Base-by-base conservation (phyloP, 1,140 invertebrate genomes). In the Ceratina calcarata region DNA sequence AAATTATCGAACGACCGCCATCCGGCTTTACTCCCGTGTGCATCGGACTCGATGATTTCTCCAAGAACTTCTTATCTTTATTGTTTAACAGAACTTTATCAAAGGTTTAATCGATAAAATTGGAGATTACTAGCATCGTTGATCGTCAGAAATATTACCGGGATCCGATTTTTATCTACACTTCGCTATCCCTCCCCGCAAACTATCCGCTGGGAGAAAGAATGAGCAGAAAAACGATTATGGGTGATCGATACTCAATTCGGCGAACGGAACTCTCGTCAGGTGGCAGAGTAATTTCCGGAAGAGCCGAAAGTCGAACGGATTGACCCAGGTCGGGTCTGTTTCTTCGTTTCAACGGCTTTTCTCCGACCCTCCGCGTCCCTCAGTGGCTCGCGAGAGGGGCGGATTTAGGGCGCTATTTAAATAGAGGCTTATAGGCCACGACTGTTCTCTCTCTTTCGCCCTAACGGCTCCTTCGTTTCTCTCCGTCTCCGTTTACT, bases 401-500 rank as follows among this genome's bases (percentile, higher is more conserved):
- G 32, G 55, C 62, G 83, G 88, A 90, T 90, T 89, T 89, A 78
- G 90, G 86, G 84, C 89, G 81, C 79, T 85, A 88, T 85, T 89
- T 85, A 89, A 91, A 90, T 90, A 87, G 87, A 90, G 89, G 90
- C 88, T 90, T 89, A 90, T 88, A 89, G 89, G 88, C 83, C 89
- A 89, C 32, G n/a, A 15, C n/a, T 24, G 22, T 55, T 18, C 2
- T 22, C 16, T 20, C 57, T 1, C 27, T 24, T 12, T 20, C 20
- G 18, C 18, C 15, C 22, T 18, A 15, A 1, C 16, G 13, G 10
- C n/a, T 22, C 12, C 49, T 13, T 24, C 16, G 1, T n/a, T 16
- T n/a, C 15, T 27, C 16, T 7, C 22, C 20, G n/a, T 62, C 71
- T 37, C 49, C 13, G 13, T 82, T 85, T 83, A 79, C 73, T 79